Evolutionary conservation across 2,888 invertebrate species (phyloP), one percentile per base, ranked within the genome.

Genomic region (Urechis unicinctus): DNA sequence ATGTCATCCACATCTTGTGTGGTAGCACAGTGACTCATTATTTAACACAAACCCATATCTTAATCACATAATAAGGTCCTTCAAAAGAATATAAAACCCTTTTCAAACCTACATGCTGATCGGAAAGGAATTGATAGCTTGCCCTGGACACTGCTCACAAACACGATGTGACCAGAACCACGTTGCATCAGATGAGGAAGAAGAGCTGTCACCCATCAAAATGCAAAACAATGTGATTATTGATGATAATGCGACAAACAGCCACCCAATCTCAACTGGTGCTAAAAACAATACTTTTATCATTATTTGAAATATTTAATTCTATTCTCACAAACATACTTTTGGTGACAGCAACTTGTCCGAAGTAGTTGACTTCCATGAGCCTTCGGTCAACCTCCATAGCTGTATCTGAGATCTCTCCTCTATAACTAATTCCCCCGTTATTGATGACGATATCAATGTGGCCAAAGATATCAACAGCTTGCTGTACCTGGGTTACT

Each of bases 301-400:
- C 36, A 36, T 36, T 13, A 36, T 13, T 36, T 13, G 17, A 36
- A 9, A 36, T 17, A 13, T 36, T 36, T 13, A 13, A 17, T 36
- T 36, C 36, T 13, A n/a, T n/a, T n/a, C n/a, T n/a, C n/a, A n/a
- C n/a, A 13, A 17, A 36, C 36, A 13, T 81, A 90, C 93, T 89
- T 86, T 92, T 93, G 1, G 93, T 91, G 28, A 97, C 79, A 36
- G 88, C 89, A 53, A 95, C 85, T 62, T 92, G 85, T 21, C 95
- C 95, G 81, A 97, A 92, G 78, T 91, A 97, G 81, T 98, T 98
- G 5, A 93, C 86, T 41, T 85, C 80, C 95, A 97, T 95, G 45
- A 96, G 83, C 80, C 87, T 86, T 58, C 86, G 82, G 77, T 92
- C 88, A 9, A 95, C 90, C 72, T 89, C 87, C 42, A 90, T 77